Evolutionary conservation across 2,888 invertebrate species (phyloP).

Genomic region (Conops quadrifasciatus): DNA sequence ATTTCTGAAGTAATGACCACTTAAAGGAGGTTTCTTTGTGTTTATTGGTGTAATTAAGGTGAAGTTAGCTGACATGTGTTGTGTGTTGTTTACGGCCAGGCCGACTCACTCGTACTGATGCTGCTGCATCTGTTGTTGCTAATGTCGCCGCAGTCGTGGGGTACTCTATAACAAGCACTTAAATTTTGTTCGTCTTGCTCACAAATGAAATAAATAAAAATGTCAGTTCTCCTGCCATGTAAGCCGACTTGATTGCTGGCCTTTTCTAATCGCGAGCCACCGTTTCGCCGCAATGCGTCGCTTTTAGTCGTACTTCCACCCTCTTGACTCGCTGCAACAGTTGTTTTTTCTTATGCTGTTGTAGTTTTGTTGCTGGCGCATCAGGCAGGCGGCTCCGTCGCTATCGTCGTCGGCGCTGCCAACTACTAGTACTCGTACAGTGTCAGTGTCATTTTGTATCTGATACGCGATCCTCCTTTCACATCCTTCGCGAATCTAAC

Average conservation of each 20-base stretch:
- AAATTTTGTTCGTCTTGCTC: slow-evolving; percentile 32
- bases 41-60: slow-evolving; percentile 43
- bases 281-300: not conserved
- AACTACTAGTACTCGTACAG: slow-evolving; percentile 30
- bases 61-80: slow-evolving; percentile 33
- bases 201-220: slow-evolving; percentile 38
- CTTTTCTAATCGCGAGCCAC: slow-evolving; percentile 19
- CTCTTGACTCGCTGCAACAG: too few relatives aligned
- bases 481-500: slow-evolving; percentile 2
- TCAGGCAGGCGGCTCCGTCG: too few relatives aligned
- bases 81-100: slow-evolving; percentile 11
- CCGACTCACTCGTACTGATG: slow-evolving; percentile 30
- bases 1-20: slow-evolving; percentile 19
- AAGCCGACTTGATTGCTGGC: slow-evolving; percentile 28
- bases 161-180: slow-evolving; percentile 40
- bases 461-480: not conserved
- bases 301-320: too few relatives aligned
- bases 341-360: too few relatives aligned
- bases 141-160: slow-evolving; percentile 24
- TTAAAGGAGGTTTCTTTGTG: slow-evolving; percentile 31
- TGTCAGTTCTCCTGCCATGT: slow-evolving; percentile 36
- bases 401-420: slow-evolving; percentile 38
- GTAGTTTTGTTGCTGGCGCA: too few relatives aligned
- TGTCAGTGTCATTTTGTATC: slow-evolving; percentile 23
- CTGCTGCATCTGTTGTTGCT: not conserved